phyloP scores from a whole-genome alignment of 2,888 invertebrate genomes.

The Eretmocerus hayati region DNA sequence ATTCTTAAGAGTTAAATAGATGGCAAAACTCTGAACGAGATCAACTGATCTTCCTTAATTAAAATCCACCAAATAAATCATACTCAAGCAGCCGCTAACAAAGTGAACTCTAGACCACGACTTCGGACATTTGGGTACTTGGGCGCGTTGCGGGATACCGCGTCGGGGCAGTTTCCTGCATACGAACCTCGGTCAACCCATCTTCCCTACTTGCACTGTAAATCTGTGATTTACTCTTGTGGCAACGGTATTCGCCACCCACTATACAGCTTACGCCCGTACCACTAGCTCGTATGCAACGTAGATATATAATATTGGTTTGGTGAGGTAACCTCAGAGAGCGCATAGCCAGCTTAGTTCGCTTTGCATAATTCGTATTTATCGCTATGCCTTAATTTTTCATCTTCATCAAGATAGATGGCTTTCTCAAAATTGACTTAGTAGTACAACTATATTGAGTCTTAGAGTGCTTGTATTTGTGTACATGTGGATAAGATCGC shows the following conservation, averaged over 20 bases:
- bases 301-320: background rate
- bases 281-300: too few relatives aligned
- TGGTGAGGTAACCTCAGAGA: background rate
- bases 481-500: too few relatives aligned
- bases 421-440: too few relatives aligned
- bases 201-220: slow-evolving; percentile 6
- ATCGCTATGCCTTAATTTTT: slow-evolving; percentile 6
- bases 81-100: slow-evolving; percentile 31
- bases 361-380: slow-evolving; percentile 13
- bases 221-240: slow-evolving; percentile 34
- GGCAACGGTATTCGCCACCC: slow-evolving; percentile 11
- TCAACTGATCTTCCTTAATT: slow-evolving; percentile 8
- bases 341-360: slow-evolving; percentile 1
- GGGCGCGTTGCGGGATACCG: slow-evolving; percentile 40
- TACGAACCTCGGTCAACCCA: background rate
- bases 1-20: too few relatives aligned
- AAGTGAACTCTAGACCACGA: slow-evolving; percentile 27
- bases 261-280: background rate
- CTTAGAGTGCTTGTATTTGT: too few relatives aligned
- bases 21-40: too few relatives aligned
- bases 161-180: slow-evolving; percentile 16
- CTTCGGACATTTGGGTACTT: slow-evolving; percentile 37
- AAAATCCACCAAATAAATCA: slow-evolving; percentile 34
- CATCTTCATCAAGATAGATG: background rate
- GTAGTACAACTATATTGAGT: too few relatives aligned